Percentiles rank a stretch among this genome's conserved stretches.
Conservation (phyloP, 2,113 vertebrate genomes). For the Sinocyclocheilus grahami region DNA sequence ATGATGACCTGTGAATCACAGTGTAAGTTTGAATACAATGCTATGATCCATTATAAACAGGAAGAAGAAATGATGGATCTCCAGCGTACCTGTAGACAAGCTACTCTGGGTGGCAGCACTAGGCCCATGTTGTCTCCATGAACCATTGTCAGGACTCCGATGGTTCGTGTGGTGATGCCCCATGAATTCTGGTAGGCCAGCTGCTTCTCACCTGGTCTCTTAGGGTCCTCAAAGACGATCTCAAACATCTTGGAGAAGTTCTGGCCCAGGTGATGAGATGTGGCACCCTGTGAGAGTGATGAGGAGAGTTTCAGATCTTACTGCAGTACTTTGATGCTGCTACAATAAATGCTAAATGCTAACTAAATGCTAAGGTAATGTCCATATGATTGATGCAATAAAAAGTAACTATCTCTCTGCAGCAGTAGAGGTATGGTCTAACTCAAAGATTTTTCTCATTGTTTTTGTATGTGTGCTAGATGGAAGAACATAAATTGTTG, state of each 20-base stretch:
- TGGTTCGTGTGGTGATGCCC: conserved; percentile 95
- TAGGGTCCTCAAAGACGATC: conserved; percentile 94
- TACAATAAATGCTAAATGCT: not conserved
- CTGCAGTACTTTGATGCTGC: not conserved
- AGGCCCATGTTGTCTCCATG: conserved; percentile 97
- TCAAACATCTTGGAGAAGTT: conserved; percentile 99
- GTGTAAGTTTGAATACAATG: not conserved
- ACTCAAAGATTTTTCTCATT: not conserved
- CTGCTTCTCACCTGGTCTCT: conserved; percentile 92
- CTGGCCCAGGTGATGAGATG: conserved; percentile 96
- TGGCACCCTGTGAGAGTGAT: conserved; percentile 81
- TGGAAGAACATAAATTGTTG: not conserved
- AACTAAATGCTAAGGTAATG: not conserved
- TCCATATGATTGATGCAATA: not conserved
- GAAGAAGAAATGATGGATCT: not conserved
- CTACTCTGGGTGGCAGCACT: conserved; percentile 90
- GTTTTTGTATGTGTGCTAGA: not conserved
- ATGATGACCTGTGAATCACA: conserved; percentile 81
- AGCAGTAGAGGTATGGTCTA: no score
- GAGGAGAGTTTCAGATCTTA: not conserved
- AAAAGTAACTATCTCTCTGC: no score
- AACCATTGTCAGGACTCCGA: conserved; percentile 96
- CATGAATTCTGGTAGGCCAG: conserved; percentile 96
- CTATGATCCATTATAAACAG: not conserved
- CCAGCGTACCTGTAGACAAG: conserved; percentile 87